Percentiles rank a stretch among this genome's conserved stretches.
These are phyloP conservation scores for Prorops nasuta DNA, from an alignment of 1,140 invertebrate species.

Conservation along the genomic window DNA sequence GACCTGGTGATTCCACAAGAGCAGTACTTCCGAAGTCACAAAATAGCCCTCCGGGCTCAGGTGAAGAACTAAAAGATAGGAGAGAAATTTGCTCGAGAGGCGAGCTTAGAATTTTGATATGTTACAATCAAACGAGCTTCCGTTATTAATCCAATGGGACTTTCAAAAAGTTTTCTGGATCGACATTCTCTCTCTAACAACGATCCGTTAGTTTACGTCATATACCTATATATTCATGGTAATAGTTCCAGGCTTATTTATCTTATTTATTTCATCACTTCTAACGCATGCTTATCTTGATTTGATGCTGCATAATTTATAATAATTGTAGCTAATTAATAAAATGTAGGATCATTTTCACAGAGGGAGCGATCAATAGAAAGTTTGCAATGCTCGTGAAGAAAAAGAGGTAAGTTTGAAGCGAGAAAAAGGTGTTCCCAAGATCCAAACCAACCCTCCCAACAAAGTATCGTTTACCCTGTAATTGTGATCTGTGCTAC, in stretches of 20 bases:
- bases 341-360: neutral
- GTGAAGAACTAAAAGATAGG: slow-evolving; percentile 10
- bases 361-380: neutral
- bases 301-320: too few species aligned
- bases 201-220: neutral
- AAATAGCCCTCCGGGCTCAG: slow-evolving; percentile 12
- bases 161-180: too few species aligned
- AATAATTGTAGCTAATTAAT: too few species aligned
- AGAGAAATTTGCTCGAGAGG: too few species aligned
- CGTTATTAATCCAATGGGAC: too few species aligned
- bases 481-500: slow-evolving; percentile 18
- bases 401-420: neutral
- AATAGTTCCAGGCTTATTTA: neutral
- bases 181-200: too few species aligned
- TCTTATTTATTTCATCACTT: neutral
- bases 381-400: neutral
- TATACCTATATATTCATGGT: neutral
- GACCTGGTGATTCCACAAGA: slow-evolving; percentile 19
- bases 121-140: too few species aligned
- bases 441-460: slow-evolving; percentile 16
- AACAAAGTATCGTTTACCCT: slow-evolving; percentile 23
- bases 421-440: neutral
- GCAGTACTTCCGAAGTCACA: slow-evolving; percentile 7
- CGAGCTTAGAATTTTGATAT: too few species aligned
- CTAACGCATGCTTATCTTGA: too few species aligned